Conservation (phyloP, 1,140 invertebrate genomes). For the Papilio glaucus region DNA sequence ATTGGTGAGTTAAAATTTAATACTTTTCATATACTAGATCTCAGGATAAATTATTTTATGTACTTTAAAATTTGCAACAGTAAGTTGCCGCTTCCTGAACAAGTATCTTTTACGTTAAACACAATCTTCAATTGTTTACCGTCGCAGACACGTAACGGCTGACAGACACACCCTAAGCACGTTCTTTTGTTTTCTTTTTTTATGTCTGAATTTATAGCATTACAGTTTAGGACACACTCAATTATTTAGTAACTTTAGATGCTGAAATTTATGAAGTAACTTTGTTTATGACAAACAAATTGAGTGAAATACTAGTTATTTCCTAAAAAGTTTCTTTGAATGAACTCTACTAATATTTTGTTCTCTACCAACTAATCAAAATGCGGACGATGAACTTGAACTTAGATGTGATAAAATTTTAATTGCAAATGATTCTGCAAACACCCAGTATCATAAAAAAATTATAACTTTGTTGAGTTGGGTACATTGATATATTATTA, state of each 20-base stretch:
- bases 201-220: neutral
- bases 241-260: neutral
- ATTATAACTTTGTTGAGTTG: no score
- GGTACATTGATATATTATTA: no score
- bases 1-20: conserved; percentile 52
- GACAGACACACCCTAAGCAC: conserved; percentile 34
- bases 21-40: neutral
- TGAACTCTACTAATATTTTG: no score
- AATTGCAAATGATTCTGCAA: no score
- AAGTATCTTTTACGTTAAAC: conserved; percentile 31
- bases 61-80: conserved; percentile 15
- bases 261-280: no score
- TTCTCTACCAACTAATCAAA: no score
- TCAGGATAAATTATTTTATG: neutral
- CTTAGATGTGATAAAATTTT: no score
- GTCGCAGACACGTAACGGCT: conserved; percentile 34
- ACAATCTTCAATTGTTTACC: conserved; percentile 38
- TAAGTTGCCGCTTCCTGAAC: conserved; percentile 21
- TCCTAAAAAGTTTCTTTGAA: no score
- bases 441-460: no score
- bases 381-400: no score
- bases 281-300: no score
- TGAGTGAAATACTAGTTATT: no score
- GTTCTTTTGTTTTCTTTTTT: conserved; percentile 32
- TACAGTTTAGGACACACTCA: neutral